These are phyloP conservation scores for Aulostomus chinensis DNA, from an alignment of 2,797 vertebrate genomes.

Conservation along the genomic window DNA sequence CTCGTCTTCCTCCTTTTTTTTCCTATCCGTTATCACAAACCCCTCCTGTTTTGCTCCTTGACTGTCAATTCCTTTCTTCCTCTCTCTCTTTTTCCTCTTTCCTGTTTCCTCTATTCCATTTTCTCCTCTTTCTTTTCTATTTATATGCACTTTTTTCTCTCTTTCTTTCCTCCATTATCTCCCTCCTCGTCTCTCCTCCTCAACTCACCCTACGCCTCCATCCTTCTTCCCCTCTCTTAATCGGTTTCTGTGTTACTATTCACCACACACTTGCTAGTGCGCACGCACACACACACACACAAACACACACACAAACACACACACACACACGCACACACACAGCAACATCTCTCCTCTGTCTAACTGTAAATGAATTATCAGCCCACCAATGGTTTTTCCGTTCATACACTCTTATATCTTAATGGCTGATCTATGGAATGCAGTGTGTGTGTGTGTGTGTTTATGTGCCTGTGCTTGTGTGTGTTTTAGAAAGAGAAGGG, in stretches of 20 bases:
- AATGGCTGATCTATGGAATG: slow-evolving; percentile 72
- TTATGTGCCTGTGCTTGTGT: slow-evolving; percentile 13
- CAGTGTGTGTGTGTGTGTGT: slow-evolving; percentile 33
- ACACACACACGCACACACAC: slow-evolving; percentile 26
- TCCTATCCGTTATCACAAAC: slow-evolving; percentile 14
- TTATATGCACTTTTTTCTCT: slow-evolving; percentile 2
- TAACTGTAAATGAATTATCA: slow-evolving; percentile 75
- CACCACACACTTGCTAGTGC: slow-evolving; percentile 3
- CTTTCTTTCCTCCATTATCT: slow-evolving; percentile 42
- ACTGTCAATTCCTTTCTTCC: slow-evolving; percentile 7
- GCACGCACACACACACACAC: not conserved
- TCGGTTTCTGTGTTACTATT: slow-evolving; percentile 58
- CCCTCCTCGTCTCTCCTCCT: slow-evolving; percentile 21
- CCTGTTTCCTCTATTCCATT: slow-evolving; percentile 1
- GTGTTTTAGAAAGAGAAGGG: slow-evolving; percentile 6
- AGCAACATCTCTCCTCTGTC: slow-evolving; percentile 47
- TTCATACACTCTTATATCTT: slow-evolving; percentile 68
- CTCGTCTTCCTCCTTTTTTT: not conserved
- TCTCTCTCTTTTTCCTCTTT: not conserved
- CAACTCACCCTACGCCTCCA: slow-evolving; percentile 18
- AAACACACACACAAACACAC: slow-evolving; percentile 8
- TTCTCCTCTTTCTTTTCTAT: not conserved
- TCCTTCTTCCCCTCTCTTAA: slow-evolving; percentile 46
- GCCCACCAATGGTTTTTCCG: slow-evolving; percentile 65
- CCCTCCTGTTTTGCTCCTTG: slow-evolving; percentile 4